These are phyloP conservation scores for Limenitis camilla DNA, from an alignment of 2,888 invertebrate genomes.

Conservation along the genomic window DNA sequence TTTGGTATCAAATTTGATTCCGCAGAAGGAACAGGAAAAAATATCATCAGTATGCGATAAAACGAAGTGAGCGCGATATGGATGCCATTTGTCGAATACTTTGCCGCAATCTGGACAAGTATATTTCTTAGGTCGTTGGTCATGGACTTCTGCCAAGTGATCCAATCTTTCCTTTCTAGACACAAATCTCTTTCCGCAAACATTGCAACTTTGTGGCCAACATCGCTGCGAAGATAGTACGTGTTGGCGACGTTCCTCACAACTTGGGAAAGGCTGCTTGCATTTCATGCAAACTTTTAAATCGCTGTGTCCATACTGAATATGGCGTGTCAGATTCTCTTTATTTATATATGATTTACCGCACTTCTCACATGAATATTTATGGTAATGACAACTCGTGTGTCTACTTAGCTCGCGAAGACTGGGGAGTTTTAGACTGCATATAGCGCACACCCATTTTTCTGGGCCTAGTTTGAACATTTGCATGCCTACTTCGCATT, in stretches of 20 bases:
- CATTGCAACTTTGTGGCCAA: conserved; percentile 40
- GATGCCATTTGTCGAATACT: conserved; percentile 36
- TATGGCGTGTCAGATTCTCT: conserved; percentile 36
- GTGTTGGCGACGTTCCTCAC: conserved; percentile 41
- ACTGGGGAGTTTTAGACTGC: conserved; percentile 36
- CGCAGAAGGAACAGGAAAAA: conserved; percentile 42
- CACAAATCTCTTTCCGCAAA: conserved; percentile 45
- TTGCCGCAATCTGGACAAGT: conserved; percentile 31
- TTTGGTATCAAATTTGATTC: conserved; percentile 55
- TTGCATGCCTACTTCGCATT: conserved; percentile 42
- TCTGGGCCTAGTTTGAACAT: conserved; percentile 41
- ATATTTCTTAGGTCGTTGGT: conserved; percentile 28
- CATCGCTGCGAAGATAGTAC: conserved; percentile 37
- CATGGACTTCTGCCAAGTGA: conserved; percentile 38
- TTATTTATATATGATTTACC: conserved; percentile 46
- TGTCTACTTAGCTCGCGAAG: conserved; percentile 45
- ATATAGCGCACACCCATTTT: conserved; percentile 42
- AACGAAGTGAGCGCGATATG: conserved; percentile 42
- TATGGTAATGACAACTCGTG: conserved; percentile 44
- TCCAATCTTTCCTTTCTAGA: conserved; percentile 34
- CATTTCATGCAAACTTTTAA: conserved; percentile 38
- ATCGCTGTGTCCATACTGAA: conserved; percentile 30
- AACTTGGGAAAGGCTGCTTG: conserved; percentile 35
- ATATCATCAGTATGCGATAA: conserved; percentile 43
- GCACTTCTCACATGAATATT: conserved; percentile 49